These are phyloP conservation scores for Tholera decimalis DNA, from an alignment of 2,888 invertebrate genomes.

Conservation along the genomic window DNA sequence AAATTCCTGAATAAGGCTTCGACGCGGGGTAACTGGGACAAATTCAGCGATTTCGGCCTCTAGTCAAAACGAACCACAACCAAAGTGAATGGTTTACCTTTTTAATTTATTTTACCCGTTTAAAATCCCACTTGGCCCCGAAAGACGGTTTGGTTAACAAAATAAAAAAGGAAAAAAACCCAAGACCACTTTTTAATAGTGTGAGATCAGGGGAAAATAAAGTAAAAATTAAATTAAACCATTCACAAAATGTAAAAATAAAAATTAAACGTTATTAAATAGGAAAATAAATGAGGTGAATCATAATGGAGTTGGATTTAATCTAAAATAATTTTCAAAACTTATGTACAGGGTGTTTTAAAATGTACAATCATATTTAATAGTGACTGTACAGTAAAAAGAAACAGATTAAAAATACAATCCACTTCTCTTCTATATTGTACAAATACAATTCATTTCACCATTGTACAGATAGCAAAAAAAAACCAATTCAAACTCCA, in stretches of 20 bases:
- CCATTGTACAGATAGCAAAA: no score
- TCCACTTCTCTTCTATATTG: no score
- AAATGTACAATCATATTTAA: no score
- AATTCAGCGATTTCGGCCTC: conserved; percentile 90
- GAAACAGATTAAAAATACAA: no score
- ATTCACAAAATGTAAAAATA: conserved; percentile 50
- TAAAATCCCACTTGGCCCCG: neutral
- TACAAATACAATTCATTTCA: no score
- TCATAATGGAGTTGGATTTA: conserved; percentile 38
- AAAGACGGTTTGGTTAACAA: neutral
- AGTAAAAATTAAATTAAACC: conserved; percentile 54
- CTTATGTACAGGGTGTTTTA: neutral
- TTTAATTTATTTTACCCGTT: conserved; percentile 35
- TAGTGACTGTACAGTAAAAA: no score
- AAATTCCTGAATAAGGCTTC: conserved; percentile 87
- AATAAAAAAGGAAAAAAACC: neutral
- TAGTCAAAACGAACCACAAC: conserved; percentile 77
- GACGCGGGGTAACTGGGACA: conserved; percentile 87
- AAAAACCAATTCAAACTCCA: conserved; percentile 29
- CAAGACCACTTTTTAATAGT: conserved; percentile 30
- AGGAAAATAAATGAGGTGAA: conserved; percentile 22
- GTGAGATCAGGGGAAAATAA: conserved; percentile 40
- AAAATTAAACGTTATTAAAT: conserved; percentile 33
- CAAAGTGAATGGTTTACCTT: conserved; percentile 55
- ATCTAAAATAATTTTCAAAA: conserved; percentile 30